Conservation (phyloP, 2,113 vertebrate species). For the Dicaeum eximium region DNA sequence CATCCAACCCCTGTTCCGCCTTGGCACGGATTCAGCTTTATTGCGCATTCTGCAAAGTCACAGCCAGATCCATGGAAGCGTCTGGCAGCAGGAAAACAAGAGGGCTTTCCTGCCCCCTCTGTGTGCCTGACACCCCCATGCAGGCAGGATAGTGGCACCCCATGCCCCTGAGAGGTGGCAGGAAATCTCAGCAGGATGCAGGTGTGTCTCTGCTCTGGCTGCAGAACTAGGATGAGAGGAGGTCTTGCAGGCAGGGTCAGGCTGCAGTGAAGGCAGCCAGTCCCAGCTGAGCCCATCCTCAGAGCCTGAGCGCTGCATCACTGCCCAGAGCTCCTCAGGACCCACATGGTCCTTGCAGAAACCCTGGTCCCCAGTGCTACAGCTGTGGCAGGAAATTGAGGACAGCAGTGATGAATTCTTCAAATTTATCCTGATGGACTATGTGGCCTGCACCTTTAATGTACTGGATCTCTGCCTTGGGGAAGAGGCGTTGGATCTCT, state of each 20-base stretch:
- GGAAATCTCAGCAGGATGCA: neutral
- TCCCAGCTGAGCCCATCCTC: neutral
- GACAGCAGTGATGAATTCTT: slow-evolving; percentile 85
- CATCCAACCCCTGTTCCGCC: neutral
- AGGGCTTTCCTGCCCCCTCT: neutral
- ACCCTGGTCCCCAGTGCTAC: neutral
- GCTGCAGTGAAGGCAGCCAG: neutral
- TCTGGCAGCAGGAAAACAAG: neutral
- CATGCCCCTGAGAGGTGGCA: fast-evolving
- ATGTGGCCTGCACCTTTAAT: slow-evolving; percentile 88
- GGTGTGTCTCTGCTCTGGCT: neutral
- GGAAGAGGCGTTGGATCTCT: slow-evolving; percentile 87
- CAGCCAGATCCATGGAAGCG: neutral
- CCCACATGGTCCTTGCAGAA: neutral
- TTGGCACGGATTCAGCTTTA: slow-evolving; percentile 19
- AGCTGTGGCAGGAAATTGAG: slow-evolving; percentile 77
- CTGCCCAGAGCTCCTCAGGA: neutral
- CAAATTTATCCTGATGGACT: slow-evolving; percentile 88
- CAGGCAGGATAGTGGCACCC: neutral
- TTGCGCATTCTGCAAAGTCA: neutral
- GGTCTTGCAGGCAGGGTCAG: neutral
- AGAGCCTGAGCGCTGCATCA: fast-evolving
- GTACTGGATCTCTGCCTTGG: slow-evolving; percentile 80
- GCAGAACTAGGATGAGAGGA: neutral
- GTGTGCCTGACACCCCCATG: fast-evolving